Evolutionary conservation across 2,888 invertebrate genomes (phyloP).

Genomic region (Lordiphosa fenestrarum): DNA sequence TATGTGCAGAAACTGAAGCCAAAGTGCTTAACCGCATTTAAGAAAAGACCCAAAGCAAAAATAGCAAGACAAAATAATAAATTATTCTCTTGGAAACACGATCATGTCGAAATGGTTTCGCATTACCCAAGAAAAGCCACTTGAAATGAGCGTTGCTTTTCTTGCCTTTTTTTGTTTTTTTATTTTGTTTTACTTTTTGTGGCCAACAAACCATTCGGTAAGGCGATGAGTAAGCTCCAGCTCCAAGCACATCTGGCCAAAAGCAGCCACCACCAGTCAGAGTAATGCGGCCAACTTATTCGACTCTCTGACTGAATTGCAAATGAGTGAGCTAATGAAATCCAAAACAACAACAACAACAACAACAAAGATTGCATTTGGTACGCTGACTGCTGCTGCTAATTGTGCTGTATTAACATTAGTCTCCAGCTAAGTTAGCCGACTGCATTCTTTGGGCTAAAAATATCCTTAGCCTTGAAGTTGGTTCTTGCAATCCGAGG

Average conservation of each 20-base stretch:
- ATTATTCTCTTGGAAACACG: conserved; percentile 59
- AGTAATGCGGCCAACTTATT: conserved; percentile 42
- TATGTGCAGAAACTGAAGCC: conserved; percentile 34
- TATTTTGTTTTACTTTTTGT: conserved; percentile 25
- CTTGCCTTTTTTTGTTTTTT: conserved; percentile 3
- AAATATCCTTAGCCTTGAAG: conserved; percentile 62
- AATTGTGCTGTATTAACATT: conserved; percentile 49
- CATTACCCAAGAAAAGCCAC: conserved; percentile 58
- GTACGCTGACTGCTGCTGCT: conserved; percentile 35
- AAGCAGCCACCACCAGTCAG: conserved; percentile 28
- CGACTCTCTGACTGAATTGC: conserved; percentile 60
- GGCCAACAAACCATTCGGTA: conserved; percentile 52
- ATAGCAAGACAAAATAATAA: conserved; percentile 46
- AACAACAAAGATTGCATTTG: conserved; percentile 28
- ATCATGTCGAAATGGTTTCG: conserved; percentile 65
- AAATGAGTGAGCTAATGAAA: conserved; percentile 42
- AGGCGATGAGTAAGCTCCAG: conserved; percentile 59
- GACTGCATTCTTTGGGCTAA: conserved; percentile 36
- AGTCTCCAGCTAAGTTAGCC: conserved; percentile 20
- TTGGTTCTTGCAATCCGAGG: conserved; percentile 25
- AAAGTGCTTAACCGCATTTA: conserved; percentile 69
- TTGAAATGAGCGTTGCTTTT: conserved; percentile 36
- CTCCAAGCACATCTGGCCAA: conserved; percentile 50
- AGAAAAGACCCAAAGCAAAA: conserved; percentile 40
- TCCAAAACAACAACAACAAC: conserved; percentile 9